phyloP scores from a whole-genome alignment of 2,888 invertebrate genomes.

The Laothoe populi region DNA sequence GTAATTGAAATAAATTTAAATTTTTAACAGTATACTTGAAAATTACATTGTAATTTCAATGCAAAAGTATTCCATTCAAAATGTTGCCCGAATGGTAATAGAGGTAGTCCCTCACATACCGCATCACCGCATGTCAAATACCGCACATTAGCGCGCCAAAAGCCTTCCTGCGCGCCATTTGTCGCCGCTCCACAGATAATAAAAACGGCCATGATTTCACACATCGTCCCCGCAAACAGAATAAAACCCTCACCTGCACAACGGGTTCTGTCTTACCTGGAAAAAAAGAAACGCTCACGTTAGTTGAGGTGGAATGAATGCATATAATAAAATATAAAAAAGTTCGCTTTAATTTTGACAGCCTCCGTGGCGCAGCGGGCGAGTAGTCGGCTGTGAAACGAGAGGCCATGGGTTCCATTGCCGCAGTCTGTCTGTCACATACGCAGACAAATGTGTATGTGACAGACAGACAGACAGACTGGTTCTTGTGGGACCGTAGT shows the following conservation, averaged over 20 bases:
- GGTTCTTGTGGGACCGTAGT: too few relatives aligned
- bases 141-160: constrained; percentile 20
- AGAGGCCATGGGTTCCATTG: too few relatives aligned
- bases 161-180: constrained; percentile 46
- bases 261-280: constrained; percentile 71
- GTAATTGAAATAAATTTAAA: too few relatives aligned
- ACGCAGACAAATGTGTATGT: too few relatives aligned
- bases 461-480: too few relatives aligned
- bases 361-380: too few relatives aligned
- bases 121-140: constrained; percentile 6
- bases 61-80: background rate
- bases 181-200: constrained; percentile 49
- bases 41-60: too few relatives aligned
- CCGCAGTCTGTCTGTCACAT: too few relatives aligned
- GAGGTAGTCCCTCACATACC: too few relatives aligned
- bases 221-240: constrained; percentile 64
- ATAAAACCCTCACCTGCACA: constrained; percentile 67
- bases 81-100: background rate
- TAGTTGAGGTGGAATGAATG: constrained; percentile 5
- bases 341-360: too few relatives aligned
- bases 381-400: too few relatives aligned
- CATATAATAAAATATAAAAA: background rate
- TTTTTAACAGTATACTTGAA: too few relatives aligned
- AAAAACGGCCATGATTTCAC: constrained; percentile 72
- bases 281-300: constrained; percentile 56